phyloP scores from a whole-genome alignment of 2,113 vertebrate species.

The Thamnophis sirtalis region DNA sequence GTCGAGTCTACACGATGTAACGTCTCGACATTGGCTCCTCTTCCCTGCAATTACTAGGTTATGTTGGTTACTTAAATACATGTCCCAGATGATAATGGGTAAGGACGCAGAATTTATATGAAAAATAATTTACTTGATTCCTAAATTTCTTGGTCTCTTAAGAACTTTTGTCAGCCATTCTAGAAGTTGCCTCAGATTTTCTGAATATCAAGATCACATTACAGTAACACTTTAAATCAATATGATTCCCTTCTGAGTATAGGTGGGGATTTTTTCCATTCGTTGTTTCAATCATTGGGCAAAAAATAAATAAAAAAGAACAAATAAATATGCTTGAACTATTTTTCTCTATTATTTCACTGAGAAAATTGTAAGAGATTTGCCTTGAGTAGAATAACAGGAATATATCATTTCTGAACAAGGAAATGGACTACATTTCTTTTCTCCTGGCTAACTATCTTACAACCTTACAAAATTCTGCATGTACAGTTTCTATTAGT shows the following conservation, averaged over 20 bases:
- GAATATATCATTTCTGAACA: slow-evolving; percentile 1
- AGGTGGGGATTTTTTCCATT: too few relatives aligned
- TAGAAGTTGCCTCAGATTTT: not conserved
- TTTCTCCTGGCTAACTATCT: not conserved
- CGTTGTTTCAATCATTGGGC: not conserved
- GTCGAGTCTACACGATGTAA: too few relatives aligned
- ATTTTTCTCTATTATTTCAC: not conserved
- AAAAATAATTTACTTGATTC: not conserved
- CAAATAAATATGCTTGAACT: not conserved
- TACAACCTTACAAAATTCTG: not conserved
- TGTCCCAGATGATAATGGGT: not conserved
- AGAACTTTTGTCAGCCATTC: not conserved
- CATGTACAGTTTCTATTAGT: not conserved
- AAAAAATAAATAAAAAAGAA: not conserved
- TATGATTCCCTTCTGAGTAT: not conserved
- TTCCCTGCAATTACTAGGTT: not conserved
- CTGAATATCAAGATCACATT: not conserved
- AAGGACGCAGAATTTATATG: not conserved
- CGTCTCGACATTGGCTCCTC: too few relatives aligned
- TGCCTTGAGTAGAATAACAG: not conserved
- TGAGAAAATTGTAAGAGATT: not conserved
- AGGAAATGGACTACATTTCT: not conserved
- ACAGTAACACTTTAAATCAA: not conserved
- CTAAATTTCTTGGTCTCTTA: not conserved
- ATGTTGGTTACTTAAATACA: too few relatives aligned